These are phyloP conservation scores for Pocillopora grandis DNA, from an alignment of 92 coral and sea anemone genomes.

Conservation along the genomic window DNA sequence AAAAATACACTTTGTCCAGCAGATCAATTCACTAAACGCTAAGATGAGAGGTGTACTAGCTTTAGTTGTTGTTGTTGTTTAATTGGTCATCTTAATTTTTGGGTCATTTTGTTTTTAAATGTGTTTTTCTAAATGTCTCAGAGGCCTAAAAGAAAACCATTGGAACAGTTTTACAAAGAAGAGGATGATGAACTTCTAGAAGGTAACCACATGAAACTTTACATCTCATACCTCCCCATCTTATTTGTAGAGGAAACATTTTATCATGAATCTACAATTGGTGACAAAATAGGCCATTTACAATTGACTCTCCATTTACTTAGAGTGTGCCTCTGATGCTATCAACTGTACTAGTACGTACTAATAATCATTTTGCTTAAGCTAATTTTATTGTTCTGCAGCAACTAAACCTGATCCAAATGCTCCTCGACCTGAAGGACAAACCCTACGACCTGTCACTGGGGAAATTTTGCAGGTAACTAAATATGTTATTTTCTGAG, in stretches of 20 bases:
- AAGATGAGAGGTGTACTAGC: too few species aligned
- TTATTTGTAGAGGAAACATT: not conserved
- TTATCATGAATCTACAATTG: not conserved
- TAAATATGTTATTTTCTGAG: too few species aligned
- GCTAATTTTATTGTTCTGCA: not conserved
- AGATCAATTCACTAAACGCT: too few species aligned
- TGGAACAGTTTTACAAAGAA: slow-evolving; percentile 94
- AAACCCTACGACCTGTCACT: slow-evolving; percentile 82
- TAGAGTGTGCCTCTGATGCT: too few species aligned
- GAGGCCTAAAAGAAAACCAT: slow-evolving; percentile 95
- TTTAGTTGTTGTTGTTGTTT: too few species aligned
- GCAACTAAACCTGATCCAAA: slow-evolving; percentile 94
- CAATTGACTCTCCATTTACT: too few species aligned
- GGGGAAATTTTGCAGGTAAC: slow-evolving; percentile 85
- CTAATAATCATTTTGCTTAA: not conserved
- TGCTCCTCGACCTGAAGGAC: slow-evolving; percentile 99
- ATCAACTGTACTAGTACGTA: not conserved
- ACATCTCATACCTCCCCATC: not conserved
- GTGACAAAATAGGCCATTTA: too few species aligned
- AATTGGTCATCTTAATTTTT: not conserved
- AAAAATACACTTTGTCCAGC: too few species aligned
- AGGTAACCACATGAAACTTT: slow-evolving; percentile 46
- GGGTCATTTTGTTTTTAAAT: too few species aligned
- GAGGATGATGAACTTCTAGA: slow-evolving; percentile 84
- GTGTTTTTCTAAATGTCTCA: slow-evolving; percentile 10